Evolutionary conservation across 2,797 vertebrate genomes (phyloP).

Genomic region (Ibycter americanus): DNA sequence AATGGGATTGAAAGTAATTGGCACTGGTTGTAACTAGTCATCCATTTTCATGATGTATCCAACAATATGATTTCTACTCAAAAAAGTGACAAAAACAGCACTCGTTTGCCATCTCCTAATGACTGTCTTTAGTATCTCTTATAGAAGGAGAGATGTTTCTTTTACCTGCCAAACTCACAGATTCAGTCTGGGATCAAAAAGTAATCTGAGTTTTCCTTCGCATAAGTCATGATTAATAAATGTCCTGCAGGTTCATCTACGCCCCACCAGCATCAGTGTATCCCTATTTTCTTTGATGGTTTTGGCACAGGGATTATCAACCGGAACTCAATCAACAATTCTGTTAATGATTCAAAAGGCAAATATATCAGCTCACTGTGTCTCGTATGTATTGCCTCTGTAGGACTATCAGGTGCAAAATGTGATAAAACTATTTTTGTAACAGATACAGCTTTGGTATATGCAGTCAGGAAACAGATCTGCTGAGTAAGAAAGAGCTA

Average conservation of each 20-base stretch:
- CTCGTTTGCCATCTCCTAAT: conserved; percentile 32
- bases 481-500: conserved; percentile 7
- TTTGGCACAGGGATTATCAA: conserved; percentile 66
- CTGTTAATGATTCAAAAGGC: conserved; percentile 69
- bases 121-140: conserved; percentile 16
- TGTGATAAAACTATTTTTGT: background rate
- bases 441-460: conserved; percentile 22
- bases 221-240: conserved; percentile 61
- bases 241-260: conserved; percentile 60
- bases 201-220: conserved; percentile 60
- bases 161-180: conserved; percentile 65
- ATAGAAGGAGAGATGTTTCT: conserved; percentile 59
- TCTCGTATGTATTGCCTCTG: conserved; percentile 2
- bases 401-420: conserved; percentile 20
- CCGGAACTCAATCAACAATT: conserved; percentile 63
- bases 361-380: conserved; percentile 56
- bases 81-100: conserved; percentile 31
- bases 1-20: background rate
- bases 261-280: conserved; percentile 58
- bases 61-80: conserved; percentile 28
- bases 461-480: conserved; percentile 16
- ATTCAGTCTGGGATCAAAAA: conserved; percentile 65
- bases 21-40: background rate
- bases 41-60: background rate
- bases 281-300: conserved; percentile 65